A percentile compares a stretch with the other conserved stretches of the same genome.
These are phyloP conservation scores for Rosalia funebris DNA, from an alignment of 2,888 invertebrate genomes.

Conservation along the genomic window DNA sequence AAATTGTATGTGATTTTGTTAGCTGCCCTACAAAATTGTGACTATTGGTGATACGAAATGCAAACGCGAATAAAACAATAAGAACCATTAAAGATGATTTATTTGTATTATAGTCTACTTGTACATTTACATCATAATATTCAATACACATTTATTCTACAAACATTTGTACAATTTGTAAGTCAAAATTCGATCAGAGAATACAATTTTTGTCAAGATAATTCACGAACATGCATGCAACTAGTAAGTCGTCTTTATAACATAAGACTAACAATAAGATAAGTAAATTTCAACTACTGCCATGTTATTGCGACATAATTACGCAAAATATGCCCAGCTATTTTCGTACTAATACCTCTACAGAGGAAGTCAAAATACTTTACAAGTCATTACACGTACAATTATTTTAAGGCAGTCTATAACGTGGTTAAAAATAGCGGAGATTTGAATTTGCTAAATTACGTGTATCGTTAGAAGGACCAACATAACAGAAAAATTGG, in stretches of 20 bases:
- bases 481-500: no score
- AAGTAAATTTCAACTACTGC: neutral
- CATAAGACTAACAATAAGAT: neutral
- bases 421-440: no score
- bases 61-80: neutral
- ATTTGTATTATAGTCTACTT: neutral
- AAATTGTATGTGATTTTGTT: no score
- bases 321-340: neutral
- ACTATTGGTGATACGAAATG: no score
- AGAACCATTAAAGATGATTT: constrained; percentile 12
- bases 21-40: no score
- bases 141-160: constrained; percentile 20
- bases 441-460: no score
- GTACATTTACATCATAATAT: constrained; percentile 16
- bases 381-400: neutral
- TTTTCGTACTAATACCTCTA: neutral
- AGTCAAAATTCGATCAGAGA: no score
- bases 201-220: no score
- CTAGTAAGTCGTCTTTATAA: neutral
- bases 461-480: no score
- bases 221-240: neutral
- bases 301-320: neutral
- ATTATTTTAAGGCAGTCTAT: neutral
- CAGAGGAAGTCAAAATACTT: no score
- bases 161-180: constrained; percentile 15